phyloP scores from a whole-genome alignment of 2,113 vertebrate genomes.

The Muscicapa adusta region DNA sequence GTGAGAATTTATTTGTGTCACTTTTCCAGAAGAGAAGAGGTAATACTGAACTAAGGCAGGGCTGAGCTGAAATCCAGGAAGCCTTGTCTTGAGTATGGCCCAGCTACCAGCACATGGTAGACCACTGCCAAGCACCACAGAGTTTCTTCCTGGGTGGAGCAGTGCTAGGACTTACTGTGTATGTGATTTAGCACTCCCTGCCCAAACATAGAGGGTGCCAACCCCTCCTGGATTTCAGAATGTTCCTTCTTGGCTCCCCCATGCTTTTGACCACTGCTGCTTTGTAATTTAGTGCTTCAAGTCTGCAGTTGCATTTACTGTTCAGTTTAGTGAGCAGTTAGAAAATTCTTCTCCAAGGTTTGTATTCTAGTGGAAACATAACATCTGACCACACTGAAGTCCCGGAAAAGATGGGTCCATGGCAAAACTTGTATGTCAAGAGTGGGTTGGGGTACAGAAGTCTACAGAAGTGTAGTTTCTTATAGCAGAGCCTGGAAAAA shows the following conservation, averaged over 20 bases:
- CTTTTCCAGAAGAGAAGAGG: neutral
- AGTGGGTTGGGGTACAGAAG: neutral
- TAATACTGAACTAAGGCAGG: neutral
- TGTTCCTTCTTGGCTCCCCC: neutral
- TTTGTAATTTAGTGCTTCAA: slow-evolving; percentile 14
- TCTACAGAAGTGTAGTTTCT: neutral
- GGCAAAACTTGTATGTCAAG: neutral
- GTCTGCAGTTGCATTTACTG: neutral
- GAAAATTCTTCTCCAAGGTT: neutral
- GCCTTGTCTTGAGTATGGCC: neutral
- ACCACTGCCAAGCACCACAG: fast-evolving
- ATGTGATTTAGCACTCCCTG: neutral
- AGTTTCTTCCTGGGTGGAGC: neutral
- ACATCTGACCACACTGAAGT: neutral
- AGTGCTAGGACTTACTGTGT: neutral
- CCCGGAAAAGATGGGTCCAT: neutral
- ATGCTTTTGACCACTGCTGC: neutral
- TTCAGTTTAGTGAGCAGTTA: neutral
- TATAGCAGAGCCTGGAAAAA: neutral
- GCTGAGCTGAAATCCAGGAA: neutral
- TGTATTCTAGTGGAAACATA: neutral
- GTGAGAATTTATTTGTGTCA: neutral
- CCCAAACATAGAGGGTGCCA: neutral
- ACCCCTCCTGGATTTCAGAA: neutral
- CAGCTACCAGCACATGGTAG: neutral